Conservation (phyloP, 2,113 vertebrate species). For the Daphoenositta chrysoptera region DNA sequence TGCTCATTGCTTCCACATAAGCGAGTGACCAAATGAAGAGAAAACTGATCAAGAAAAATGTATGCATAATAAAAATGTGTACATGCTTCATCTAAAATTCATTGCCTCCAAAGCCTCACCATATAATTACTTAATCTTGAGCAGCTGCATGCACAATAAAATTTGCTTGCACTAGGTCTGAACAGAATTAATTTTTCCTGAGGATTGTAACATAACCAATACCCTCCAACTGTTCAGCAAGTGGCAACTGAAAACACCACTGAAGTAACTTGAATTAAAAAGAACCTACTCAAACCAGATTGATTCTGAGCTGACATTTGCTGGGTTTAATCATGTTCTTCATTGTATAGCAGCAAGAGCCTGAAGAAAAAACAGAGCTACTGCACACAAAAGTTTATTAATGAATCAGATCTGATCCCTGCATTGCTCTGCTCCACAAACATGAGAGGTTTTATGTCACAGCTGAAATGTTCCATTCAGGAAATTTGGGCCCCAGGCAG, state of each 20-base stretch:
- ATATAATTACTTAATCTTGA: constrained; percentile 65
- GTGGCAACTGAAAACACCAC: neutral
- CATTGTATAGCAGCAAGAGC: neutral
- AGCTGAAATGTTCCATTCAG: neutral
- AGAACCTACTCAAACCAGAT: neutral
- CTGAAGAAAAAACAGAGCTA: neutral
- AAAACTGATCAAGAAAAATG: constrained; percentile 44
- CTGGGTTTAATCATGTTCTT: neutral
- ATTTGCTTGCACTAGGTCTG: constrained; percentile 23
- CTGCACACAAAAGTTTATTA: neutral
- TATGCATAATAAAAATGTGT: constrained; percentile 46
- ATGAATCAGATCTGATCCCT: neutral
- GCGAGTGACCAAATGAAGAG: constrained; percentile 42
- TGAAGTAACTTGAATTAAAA: neutral
- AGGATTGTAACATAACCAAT: neutral
- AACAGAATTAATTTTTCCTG: constrained; percentile 43
- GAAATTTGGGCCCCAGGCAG: neutral
- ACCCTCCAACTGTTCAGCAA: neutral
- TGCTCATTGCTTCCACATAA: constrained; percentile 25
- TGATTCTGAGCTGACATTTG: neutral
- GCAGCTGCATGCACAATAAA: constrained; percentile 51
- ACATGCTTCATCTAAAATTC: constrained; percentile 48
- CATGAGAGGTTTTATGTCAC: neutral
- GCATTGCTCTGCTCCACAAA: neutral
- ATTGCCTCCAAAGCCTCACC: constrained; percentile 39